Evolutionary conservation across 2,797 vertebrate species (phyloP).

Genomic region (Carduelis carduelis): DNA sequence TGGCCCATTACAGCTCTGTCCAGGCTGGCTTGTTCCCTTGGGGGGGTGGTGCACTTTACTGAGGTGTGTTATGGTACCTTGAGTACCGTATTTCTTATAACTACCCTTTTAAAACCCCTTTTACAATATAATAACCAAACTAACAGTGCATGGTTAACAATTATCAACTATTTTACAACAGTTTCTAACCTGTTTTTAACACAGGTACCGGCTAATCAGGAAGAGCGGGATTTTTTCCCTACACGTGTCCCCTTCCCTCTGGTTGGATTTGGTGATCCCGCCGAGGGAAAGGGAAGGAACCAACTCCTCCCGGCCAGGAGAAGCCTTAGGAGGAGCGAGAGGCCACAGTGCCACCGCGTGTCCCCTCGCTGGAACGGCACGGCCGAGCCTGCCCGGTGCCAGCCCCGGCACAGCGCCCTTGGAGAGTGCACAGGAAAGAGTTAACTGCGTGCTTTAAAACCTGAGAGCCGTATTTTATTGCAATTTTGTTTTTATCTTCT

Average conservation of each 20-base stretch:
- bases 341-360: constrained; percentile 23
- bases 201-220: background rate
- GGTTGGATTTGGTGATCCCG: rapidly evolving
- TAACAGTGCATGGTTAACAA: too few species aligned
- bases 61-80: too few species aligned
- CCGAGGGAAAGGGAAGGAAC: rapidly evolving
- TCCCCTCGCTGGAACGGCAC: background rate
- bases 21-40: too few species aligned
- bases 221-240: background rate
- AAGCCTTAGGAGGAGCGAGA: background rate
- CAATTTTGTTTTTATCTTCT: background rate
- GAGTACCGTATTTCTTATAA: too few species aligned
- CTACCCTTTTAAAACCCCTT: too few species aligned
- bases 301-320: rapidly evolving
- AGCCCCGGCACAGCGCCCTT: rapidly evolving
- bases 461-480: rapidly evolving
- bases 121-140: too few species aligned
- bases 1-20: too few species aligned
- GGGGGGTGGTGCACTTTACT: too few species aligned
- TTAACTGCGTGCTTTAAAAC: background rate
- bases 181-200: too few species aligned
- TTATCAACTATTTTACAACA: too few species aligned
- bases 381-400: rapidly evolving
- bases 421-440: background rate
- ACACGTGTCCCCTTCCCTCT: background rate